phyloP scores from a whole-genome alignment of 2,113 vertebrate species.

The Eulemur rufifrons region DNA sequence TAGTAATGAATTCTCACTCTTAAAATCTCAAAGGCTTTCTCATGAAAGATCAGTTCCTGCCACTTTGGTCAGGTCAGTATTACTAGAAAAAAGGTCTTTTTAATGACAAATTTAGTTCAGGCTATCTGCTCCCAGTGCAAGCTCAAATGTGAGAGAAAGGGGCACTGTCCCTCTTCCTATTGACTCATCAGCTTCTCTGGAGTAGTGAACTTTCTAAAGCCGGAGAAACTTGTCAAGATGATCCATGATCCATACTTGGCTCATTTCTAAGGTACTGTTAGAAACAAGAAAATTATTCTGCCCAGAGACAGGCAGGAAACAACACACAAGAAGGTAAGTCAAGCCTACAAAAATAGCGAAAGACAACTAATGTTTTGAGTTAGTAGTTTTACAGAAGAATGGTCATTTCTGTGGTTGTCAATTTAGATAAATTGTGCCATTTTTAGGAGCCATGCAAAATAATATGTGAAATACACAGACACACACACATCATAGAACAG shows the following conservation, averaged over 20 bases:
- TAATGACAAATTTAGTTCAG: not conserved
- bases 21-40: conserved; percentile 12
- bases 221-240: conserved; percentile 41
- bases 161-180: not conserved
- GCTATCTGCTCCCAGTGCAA: not conserved
- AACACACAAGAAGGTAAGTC: not conserved
- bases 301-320: not conserved
- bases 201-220: conserved; percentile 20
- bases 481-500: not conserved
- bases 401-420: not conserved
- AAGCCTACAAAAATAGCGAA: not conserved
- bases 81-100: not conserved
- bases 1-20: conserved; percentile 26
- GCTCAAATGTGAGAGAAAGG: not conserved
- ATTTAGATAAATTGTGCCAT: not conserved
- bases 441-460: not conserved
- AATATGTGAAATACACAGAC: not conserved
- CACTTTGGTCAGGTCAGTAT: not conserved
- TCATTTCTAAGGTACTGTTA: not conserved
- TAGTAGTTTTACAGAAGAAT: not conserved
- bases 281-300: conserved; percentile 18
- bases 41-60: not conserved
- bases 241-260: not conserved
- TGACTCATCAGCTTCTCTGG: not conserved
- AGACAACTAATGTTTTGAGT: not conserved